Evolutionary conservation across 2,888 invertebrate genomes (phyloP), one percentile per base, ranked within the genome.

Genomic region (Apotomis capreana): DNA sequence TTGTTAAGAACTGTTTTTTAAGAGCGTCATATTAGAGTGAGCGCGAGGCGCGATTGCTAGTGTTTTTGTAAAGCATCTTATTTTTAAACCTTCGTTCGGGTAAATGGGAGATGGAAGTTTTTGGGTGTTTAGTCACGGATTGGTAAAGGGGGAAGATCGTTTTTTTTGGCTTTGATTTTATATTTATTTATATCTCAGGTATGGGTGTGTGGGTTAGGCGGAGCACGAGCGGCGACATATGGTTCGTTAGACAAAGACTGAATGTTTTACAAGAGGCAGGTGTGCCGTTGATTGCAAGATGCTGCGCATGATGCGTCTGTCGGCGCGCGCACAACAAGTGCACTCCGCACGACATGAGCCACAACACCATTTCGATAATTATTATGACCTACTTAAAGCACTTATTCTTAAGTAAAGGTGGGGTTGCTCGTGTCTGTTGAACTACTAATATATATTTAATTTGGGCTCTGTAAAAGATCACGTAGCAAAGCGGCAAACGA

Each of bases 21-120:
- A 91, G 89, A 86, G 88, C 90, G 90, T 87, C 92, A 92, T 89
- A 88, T 89, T 89, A 92, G 87, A 84, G 87, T 84, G 86, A 83
- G 87, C 86, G 84, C 82, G 81, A 86, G 89, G 87, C 89, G 90
- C 86, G 88, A 86, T 87, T 83, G 84, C 84, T 82, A 78, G 80
- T 86, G 88, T 89, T 89, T 89, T 89, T 88, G 80, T 87, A 78
- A 77, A 80, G 81, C 80, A 85, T 86, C 86, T 89, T 91, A 90
- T 90, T 92, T 92, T 87, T 89, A 89, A 90, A 91, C 89, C 90
- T 85, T 83, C 82, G 81, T 84, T 85, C 83, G 80, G 83, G 88
- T 89, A 87, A 88, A 88, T 87, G 84, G 85, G 82, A 87, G 84
- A 86, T 84, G 82, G 84, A 86, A 87, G 86, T 89, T 87, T 86